Evolutionary conservation across 2,888 invertebrate species (phyloP), one percentile per base, ranked within the genome.

Genomic region (Cecidostiba fungosa): DNA sequence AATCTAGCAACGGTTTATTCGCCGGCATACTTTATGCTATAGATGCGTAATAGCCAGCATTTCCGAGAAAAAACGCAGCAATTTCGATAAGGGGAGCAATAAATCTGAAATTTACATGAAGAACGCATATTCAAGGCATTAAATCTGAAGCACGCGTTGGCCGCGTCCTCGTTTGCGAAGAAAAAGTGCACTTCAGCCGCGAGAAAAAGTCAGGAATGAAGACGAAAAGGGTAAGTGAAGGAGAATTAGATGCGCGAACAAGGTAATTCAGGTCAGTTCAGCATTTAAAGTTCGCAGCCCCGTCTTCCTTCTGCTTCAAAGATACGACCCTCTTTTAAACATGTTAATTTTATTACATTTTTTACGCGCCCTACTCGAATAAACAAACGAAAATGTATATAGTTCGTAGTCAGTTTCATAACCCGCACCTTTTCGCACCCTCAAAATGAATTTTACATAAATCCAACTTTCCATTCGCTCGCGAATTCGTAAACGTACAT

Each of bases 211-310:
- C 36, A 47, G 70, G 29, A 50, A 62, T 39, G 36, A 78, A 66
- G 78, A 80, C 59, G 74, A 43, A 80, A 66, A 54, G 54, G 43
- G 62, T 54, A 54, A 47, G 69, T 16, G 70, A 72, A 72, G 43
- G 32, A 69, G 83, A 77, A 77, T 77, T 59, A 66, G 77, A 70
- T 50, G 77, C 36, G 76, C 54, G 26, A 23, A 62, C n/a, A 59
- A 29, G 32, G 69, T 69, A 76, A 82, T 82, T 82, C 76, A 47
- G 82, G 76, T 82, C 82, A 82, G 69, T 23, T 79, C 39, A 19
- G 50, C 50, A 50, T 79, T 47, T 4, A 69, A 50, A 47, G 43
- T 16, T 36, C 14, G 2, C 19, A 50, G 54, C 3, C 23, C 12
- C 72, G 14, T 1, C 39, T 39, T 14, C 3, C 26, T 72, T 43